phyloP scores from a whole-genome alignment of 2,888 invertebrate species.

The Sphecodes monilicornis region DNA sequence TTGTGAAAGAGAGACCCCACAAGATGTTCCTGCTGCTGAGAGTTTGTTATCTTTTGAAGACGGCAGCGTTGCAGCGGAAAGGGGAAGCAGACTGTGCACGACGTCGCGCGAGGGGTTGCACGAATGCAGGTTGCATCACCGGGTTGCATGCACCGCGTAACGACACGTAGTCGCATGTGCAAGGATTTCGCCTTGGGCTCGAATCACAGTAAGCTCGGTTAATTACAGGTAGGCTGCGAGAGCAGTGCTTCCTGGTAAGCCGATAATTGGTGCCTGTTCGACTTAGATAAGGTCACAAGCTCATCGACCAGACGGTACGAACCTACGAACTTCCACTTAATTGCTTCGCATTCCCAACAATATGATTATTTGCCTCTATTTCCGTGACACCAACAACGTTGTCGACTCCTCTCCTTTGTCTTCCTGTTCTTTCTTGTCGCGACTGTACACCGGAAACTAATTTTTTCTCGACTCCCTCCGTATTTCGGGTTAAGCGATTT shows the following conservation, averaged over 20 bases:
- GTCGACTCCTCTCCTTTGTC: neutral
- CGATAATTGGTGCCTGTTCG: slow-evolving; percentile 72
- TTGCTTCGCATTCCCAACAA: slow-evolving; percentile 54
- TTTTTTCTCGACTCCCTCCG: neutral
- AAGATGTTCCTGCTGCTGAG: neutral
- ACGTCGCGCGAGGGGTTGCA: neutral
- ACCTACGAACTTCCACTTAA: slow-evolving; percentile 60
- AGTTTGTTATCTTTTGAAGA: neutral
- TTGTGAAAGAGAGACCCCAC: neutral
- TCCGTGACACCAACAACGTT: slow-evolving; percentile 7
- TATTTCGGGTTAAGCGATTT: too few species aligned
- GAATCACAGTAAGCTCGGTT: slow-evolving; percentile 56
- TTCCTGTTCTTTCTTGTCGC: neutral
- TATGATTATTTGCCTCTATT: slow-evolving; percentile 45
- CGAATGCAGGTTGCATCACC: neutral
- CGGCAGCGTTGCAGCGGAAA: neutral
- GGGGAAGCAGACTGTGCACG: neutral
- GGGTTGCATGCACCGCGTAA: neutral
- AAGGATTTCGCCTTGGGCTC: slow-evolving; percentile 56
- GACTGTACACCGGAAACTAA: neutral
- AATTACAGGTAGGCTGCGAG: slow-evolving; percentile 65
- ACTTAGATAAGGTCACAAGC: slow-evolving; percentile 67
- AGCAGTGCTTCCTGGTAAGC: slow-evolving; percentile 62
- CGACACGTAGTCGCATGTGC: slow-evolving; percentile 40
- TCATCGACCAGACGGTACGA: slow-evolving; percentile 41